These are phyloP conservation scores for Polymixis lichenea DNA, from an alignment of 2,888 invertebrate species.

Conservation along the genomic window DNA sequence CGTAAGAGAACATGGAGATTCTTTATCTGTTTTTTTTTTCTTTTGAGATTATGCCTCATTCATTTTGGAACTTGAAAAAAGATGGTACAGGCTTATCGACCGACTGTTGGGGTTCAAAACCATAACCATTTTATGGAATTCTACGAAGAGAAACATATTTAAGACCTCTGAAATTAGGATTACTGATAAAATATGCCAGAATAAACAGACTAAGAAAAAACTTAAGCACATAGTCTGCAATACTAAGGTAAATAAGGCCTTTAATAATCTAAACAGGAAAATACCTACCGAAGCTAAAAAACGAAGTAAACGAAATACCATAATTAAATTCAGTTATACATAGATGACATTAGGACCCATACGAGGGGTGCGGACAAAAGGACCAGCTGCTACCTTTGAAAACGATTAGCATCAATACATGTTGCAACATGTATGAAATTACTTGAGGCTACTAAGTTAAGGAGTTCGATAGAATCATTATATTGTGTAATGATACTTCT, in stretches of 20 bases:
- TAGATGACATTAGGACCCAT: slow-evolving; percentile 68
- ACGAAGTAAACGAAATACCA: slow-evolving; percentile 43
- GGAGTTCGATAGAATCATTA: slow-evolving; percentile 45
- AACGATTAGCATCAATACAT: slow-evolving; percentile 77
- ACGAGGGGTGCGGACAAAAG: slow-evolving; percentile 73
- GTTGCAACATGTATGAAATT: slow-evolving; percentile 67
- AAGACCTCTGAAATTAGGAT: background rate
- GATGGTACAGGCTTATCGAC: background rate
- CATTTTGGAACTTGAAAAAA: background rate
- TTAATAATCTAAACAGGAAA: slow-evolving; percentile 31
- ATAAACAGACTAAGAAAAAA: background rate
- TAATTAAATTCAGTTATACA: slow-evolving; percentile 67
- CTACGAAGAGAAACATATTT: background rate
- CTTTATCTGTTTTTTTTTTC: slow-evolving; percentile 30
- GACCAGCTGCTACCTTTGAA: slow-evolving; percentile 78
- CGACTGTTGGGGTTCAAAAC: background rate
- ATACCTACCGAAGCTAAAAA: slow-evolving; percentile 41
- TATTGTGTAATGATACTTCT: slow-evolving; percentile 35
- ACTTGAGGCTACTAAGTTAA: slow-evolving; percentile 41
- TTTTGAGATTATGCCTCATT: background rate
- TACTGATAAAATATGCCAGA: background rate
- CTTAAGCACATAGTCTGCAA: background rate
- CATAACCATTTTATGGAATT: background rate
- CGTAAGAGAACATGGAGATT: slow-evolving; percentile 29
- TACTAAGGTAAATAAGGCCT: slow-evolving; percentile 7